Evolutionary conservation across 2,113 vertebrate species (phyloP).

Genomic region (Microcebus ravelobensis): DNA sequence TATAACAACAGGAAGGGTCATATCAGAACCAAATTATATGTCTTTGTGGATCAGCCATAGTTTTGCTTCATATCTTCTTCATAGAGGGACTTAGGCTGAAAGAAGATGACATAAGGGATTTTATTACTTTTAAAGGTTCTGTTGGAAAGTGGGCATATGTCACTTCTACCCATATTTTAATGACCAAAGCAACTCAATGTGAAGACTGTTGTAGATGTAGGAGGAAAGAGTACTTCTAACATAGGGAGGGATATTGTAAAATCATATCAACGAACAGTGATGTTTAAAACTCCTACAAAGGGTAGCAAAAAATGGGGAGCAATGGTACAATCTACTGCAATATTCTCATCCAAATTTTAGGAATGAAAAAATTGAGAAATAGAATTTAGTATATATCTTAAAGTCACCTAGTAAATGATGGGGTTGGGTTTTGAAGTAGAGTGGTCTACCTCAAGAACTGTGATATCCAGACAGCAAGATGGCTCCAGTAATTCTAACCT

Average conservation of each 20-base stretch:
- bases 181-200: neutral
- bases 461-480: neutral
- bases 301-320: neutral
- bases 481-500: neutral
- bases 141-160: neutral
- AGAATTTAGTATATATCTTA: neutral
- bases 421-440: neutral
- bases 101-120: neutral
- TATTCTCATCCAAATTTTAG: neutral
- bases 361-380: neutral
- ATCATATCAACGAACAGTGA: neutral
- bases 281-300: neutral
- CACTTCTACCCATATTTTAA: neutral
- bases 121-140: neutral
- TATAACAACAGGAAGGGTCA: neutral
- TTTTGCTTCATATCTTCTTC: neutral
- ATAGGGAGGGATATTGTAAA: neutral
- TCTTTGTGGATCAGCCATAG: neutral
- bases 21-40: neutral
- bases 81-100: neutral
- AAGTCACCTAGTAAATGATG: neutral
- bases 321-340: neutral
- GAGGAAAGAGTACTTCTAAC: neutral
- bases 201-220: rapidly evolving
- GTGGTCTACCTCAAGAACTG: neutral